Percentiles rank a stretch among this genome's conserved stretches.
Conservation (phyloP, 2,797 vertebrate species). For the Myotis pilosus region DNA sequence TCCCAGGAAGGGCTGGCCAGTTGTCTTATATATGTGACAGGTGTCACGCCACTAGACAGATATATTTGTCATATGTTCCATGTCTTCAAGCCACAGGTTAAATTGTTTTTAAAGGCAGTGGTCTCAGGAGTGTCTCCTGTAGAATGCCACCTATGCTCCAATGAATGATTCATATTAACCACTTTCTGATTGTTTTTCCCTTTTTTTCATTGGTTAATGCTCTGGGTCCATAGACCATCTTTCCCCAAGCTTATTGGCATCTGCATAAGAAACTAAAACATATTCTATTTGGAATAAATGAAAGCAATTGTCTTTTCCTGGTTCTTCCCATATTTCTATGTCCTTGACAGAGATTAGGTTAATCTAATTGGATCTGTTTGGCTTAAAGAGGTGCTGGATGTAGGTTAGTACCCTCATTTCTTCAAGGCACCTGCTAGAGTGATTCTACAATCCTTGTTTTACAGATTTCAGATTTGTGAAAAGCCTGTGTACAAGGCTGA, state of each 20-base stretch:
- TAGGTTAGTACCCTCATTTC: neutral
- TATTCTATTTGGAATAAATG: neutral
- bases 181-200: neutral
- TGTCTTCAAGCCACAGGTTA: neutral
- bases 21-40: neutral
- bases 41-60: neutral
- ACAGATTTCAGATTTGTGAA: neutral
- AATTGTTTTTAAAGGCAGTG: neutral
- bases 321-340: neutral
- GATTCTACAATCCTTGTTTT: neutral
- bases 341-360: neutral
- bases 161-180: neutral
- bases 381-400: neutral
- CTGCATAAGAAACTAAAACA: neutral
- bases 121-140: neutral
- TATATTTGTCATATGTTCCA: neutral
- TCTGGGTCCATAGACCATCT: neutral
- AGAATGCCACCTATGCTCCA: neutral
- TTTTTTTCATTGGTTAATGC: conserved; percentile 17
- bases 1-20: fast-evolving
- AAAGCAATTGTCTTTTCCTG: neutral
- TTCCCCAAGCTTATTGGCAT: neutral
- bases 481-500: neutral
- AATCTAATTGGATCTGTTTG: neutral
- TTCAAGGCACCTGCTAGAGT: neutral